Percentiles rank a stretch among this genome's conserved stretches.
Conservation (phyloP, 2,113 vertebrate genomes). For the Sus scrofa region T2T-Sscrofa CM000828.6:54521001-54521500, state of each 20-base stretch:
- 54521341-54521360: background rate
- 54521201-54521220: constrained; percentile 1
- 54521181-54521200: background rate
- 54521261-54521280: background rate
- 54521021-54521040: background rate
- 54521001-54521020: background rate
- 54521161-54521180: constrained; percentile 1
- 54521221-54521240: background rate
- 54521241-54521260: background rate
- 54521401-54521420: background rate
- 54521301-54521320: background rate
- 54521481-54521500: too few relatives aligned
- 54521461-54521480: too few relatives aligned
- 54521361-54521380: background rate
- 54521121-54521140: background rate
- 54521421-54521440: background rate
- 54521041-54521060: background rate
- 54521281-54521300: background rate
- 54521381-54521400: background rate
- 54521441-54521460: too few relatives aligned
- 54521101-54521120: background rate
- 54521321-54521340: background rate
- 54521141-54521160: constrained; percentile 10
- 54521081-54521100: background rate
- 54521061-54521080: background rate